These are phyloP conservation scores for Plutella xylostella DNA, from an alignment of 2,888 invertebrate species.

Conservation along the genomic window DNA sequence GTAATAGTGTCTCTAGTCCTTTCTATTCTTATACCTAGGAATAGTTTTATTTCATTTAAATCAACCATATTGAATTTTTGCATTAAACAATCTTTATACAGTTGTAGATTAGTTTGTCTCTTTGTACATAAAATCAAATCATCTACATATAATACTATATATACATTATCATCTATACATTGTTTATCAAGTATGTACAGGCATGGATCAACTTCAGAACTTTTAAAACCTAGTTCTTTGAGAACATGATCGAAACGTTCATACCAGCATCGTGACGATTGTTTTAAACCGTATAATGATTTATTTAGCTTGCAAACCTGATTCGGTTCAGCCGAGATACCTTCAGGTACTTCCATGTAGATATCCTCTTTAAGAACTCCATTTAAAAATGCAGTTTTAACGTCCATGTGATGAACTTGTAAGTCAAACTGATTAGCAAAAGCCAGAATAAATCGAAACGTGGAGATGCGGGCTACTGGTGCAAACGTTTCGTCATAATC, in stretches of 20 bases:
- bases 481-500: conserved; percentile 17
- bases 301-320: conserved; percentile 25
- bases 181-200: conserved; percentile 16
- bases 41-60: conserved; percentile 14
- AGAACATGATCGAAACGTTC: conserved; percentile 17
- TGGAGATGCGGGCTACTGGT: not conserved
- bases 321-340: conserved; percentile 14
- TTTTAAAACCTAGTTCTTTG: conserved; percentile 17
- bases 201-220: conserved; percentile 18
- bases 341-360: conserved; percentile 21
- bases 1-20: conserved; percentile 14
- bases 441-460: not conserved
- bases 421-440: conserved; percentile 1
- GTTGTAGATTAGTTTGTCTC: conserved; percentile 12
- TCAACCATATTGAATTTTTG: conserved; percentile 18
- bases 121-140: conserved; percentile 13
- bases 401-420: conserved; percentile 20
- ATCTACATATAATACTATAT: conserved; percentile 18
- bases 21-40: conserved; percentile 20
- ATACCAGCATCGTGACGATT: conserved; percentile 20
- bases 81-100: conserved; percentile 16
- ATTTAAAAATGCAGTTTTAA: conserved; percentile 22
- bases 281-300: conserved; percentile 22
- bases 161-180: conserved; percentile 15
- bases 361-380: conserved; percentile 19